Percentiles rank a stretch among this genome's conserved stretches.
phyloP scores from a whole-genome alignment of 2,888 invertebrate species.

The Epinotia brunnichana region DNA sequence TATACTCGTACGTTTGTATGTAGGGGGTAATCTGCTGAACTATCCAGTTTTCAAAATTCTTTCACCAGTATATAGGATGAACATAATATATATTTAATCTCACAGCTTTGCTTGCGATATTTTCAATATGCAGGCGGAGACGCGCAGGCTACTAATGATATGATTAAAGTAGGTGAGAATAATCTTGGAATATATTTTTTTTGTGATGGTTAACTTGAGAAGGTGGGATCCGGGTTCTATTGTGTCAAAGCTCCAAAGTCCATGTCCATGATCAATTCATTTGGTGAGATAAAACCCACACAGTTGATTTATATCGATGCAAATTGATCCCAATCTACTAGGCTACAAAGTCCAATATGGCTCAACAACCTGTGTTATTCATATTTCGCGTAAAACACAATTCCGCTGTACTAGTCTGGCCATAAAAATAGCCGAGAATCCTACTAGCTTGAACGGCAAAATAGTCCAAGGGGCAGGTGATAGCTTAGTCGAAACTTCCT shows the following conservation, averaged over 20 bases:
- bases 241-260: background rate
- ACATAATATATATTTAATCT: no score
- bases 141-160: no score
- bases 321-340: background rate
- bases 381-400: conserved; percentile 34
- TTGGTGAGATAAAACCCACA: background rate
- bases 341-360: background rate
- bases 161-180: no score
- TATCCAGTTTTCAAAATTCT: no score
- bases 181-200: no score
- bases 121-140: no score
- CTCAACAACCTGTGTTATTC: background rate
- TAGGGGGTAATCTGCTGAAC: no score
- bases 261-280: background rate
- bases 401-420: conserved; percentile 47
- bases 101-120: no score
- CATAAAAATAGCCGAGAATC: conserved; percentile 75
- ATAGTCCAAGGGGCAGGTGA: conserved; percentile 72
- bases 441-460: conserved; percentile 67
- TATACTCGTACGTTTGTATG: no score
- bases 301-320: background rate
- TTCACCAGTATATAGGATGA: no score
- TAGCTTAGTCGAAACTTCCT: conserved; percentile 73
- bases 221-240: background rate
- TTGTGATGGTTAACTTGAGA: background rate